A percentile compares a stretch with the other conserved stretches of the same genome.
These are phyloP conservation scores for Spatula versicolor DNA, from an alignment of 2,797 vertebrate genomes.

Conservation along the genomic window DNA sequence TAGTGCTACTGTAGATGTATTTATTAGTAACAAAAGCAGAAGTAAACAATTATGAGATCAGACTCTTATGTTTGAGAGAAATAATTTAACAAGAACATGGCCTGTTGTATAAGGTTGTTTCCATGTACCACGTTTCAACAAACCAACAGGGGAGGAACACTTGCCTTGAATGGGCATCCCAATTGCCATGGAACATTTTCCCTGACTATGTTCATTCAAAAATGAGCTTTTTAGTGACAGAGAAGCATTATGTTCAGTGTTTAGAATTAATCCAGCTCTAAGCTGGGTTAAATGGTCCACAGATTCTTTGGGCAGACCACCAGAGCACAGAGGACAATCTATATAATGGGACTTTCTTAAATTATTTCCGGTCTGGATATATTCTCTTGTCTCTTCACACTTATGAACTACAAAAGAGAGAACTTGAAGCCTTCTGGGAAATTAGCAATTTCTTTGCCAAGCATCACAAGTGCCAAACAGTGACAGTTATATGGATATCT, in stretches of 20 bases:
- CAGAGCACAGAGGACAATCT: not conserved
- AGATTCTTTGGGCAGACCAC: constrained; percentile 19
- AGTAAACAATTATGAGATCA: not conserved
- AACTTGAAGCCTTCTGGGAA: constrained; percentile 1
- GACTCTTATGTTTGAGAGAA: not conserved
- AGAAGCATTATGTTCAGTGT: constrained; percentile 24
- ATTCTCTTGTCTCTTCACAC: constrained; percentile 17
- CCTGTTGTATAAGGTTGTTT: not conserved
- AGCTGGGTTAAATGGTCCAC: constrained; percentile 5
- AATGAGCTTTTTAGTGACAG: not conserved
- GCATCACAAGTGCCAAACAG: not conserved
- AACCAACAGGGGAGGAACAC: not conserved
- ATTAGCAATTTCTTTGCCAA: not conserved
- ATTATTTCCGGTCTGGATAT: constrained; percentile 36
- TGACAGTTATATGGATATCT: not conserved
- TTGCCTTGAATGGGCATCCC: not conserved
- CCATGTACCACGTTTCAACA: not conserved
- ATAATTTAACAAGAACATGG: not conserved
- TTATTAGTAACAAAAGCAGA: not conserved
- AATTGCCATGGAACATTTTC: not conserved
- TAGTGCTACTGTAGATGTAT: not conserved
- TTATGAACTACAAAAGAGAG: not conserved
- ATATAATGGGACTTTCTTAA: constrained; percentile 21
- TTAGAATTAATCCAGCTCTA: constrained; percentile 22
- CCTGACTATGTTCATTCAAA: not conserved